These are phyloP conservation scores for Argyra leucocephala DNA, from an alignment of 2,888 invertebrate species.

Conservation along the genomic window DNA sequence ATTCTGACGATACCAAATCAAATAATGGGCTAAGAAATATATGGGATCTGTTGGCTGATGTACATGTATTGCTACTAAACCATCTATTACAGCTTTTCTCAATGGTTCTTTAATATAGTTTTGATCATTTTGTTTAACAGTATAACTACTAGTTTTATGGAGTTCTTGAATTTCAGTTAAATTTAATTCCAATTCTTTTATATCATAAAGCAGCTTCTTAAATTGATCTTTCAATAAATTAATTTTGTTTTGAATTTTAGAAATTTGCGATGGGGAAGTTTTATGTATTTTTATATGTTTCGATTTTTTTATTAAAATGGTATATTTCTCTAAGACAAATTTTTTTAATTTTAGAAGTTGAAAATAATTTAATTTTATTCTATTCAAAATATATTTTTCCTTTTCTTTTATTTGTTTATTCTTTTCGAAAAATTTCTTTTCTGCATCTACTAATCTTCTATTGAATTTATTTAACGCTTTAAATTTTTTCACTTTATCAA, in stretches of 20 bases:
- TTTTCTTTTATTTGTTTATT: not conserved
- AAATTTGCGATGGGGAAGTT: not conserved
- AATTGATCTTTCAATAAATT: not conserved
- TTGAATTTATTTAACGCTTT: not conserved
- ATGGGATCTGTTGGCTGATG: slow-evolving; percentile 24
- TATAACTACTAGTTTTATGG: not conserved
- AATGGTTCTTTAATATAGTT: slow-evolving; percentile 18
- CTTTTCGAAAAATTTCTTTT: not conserved
- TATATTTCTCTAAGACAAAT: not conserved
- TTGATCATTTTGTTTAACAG: slow-evolving; percentile 15
- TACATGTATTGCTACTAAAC: slow-evolving; percentile 20
- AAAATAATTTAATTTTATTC: not conserved
- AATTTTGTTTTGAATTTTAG: not conserved
- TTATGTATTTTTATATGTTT: not conserved
- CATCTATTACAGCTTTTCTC: slow-evolving; percentile 20
- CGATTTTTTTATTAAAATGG: not conserved
- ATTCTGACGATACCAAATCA: slow-evolving; percentile 22
- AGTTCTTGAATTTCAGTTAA: not conserved
- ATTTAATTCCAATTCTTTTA: not conserved
- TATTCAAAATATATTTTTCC: not conserved
- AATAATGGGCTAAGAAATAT: slow-evolving; percentile 23
- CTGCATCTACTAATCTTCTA: not conserved
- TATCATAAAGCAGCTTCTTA: not conserved
- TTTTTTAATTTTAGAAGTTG: not conserved
- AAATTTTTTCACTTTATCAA: not conserved